A percentile compares a stretch with the other conserved stretches of the same genome.
phyloP scores from a whole-genome alignment of 2,888 invertebrate genomes.

The Notocelia uddmanniana region DNA sequence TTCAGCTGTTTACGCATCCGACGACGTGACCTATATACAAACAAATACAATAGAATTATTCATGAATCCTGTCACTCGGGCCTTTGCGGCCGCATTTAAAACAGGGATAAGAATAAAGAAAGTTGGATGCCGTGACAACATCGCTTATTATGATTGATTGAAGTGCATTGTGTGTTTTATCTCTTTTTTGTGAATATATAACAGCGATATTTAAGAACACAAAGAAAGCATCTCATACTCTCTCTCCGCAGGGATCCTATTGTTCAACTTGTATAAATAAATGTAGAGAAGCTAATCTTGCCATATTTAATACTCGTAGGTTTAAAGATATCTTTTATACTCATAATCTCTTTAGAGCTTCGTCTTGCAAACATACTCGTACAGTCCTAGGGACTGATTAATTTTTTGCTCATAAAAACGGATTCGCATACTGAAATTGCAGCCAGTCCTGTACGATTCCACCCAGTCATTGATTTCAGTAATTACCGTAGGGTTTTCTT shows the following conservation, averaged over 20 bases:
- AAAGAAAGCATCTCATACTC: not conserved
- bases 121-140: constrained; percentile 36
- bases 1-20: constrained; percentile 68
- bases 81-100: constrained; percentile 53
- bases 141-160: constrained; percentile 38
- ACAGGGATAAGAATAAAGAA: constrained; percentile 42
- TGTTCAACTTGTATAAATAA: constrained; percentile 5
- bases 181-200: constrained; percentile 12
- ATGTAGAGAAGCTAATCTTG: not conserved
- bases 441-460: too few species aligned
- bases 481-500: too few species aligned
- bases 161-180: constrained; percentile 22
- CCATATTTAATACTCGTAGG: constrained; percentile 17
- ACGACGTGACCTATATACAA: constrained; percentile 75
- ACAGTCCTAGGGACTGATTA: not conserved
- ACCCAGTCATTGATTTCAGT: too few species aligned
- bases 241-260: constrained; percentile 3
- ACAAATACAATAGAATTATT: constrained; percentile 74
- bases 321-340: not conserved
- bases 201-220: constrained; percentile 22
- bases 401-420: not conserved
- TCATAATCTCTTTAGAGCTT: not conserved
- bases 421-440: too few species aligned
- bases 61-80: constrained; percentile 64
- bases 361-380: not conserved